A percentile compares a stretch with the other conserved stretches of the same genome.
Conservation (phyloP, 2,113 vertebrate species). For the Caretta caretta region DNA sequence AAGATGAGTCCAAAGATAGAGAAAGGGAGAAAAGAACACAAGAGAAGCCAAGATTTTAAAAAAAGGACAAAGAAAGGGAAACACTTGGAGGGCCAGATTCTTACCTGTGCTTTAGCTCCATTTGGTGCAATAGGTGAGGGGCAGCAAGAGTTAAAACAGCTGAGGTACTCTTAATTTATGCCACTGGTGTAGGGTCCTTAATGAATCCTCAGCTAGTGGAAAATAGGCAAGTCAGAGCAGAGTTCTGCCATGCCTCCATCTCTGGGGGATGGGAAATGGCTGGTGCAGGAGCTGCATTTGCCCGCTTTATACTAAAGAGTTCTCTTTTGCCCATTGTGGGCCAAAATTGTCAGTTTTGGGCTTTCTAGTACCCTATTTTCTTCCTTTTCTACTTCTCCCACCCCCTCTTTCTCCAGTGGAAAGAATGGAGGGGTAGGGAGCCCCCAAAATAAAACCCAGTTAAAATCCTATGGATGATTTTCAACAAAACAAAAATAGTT, state of each 20-base stretch:
- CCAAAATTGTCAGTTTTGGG: neutral
- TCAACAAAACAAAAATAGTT: neutral
- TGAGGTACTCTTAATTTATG: neutral
- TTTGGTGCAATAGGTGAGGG: neutral
- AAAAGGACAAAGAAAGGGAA: neutral
- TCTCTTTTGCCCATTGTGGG: no score
- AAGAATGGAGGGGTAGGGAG: neutral
- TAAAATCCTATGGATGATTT: neutral
- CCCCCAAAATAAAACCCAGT: neutral
- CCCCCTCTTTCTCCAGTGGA: neutral
- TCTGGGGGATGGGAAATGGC: no score
- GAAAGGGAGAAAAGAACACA: neutral
- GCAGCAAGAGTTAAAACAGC: neutral
- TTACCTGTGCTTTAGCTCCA: neutral
- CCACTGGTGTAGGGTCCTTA: no score
- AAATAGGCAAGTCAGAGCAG: no score
- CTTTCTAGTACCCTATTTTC: neutral
- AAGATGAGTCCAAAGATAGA: no score
- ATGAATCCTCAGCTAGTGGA: neutral
- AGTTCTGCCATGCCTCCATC: no score
- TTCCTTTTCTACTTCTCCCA: neutral
- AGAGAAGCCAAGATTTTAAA: neutral
- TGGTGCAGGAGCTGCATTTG: no score
- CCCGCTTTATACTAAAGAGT: no score
- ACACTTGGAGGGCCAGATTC: neutral